Percentiles rank a stretch among this genome's conserved stretches.
Conservation (phyloP, 2,888 invertebrate genomes). For the Macrosiphum euphorbiae region DNA sequence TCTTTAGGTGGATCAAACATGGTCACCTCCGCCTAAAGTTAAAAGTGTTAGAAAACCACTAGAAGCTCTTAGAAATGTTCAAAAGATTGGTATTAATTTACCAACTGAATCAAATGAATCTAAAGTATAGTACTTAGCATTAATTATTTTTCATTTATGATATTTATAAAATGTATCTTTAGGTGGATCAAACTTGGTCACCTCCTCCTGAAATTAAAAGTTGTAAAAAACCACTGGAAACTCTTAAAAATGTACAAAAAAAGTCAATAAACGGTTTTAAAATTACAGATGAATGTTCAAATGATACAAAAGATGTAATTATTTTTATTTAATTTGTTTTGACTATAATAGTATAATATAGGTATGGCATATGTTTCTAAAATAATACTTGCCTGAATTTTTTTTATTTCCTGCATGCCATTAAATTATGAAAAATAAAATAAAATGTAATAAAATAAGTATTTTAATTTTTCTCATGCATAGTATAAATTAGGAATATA, state of each 20-base stretch:
- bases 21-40: constrained; percentile 23
- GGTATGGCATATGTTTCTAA: too few species aligned
- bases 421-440: too few species aligned
- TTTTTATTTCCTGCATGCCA: too few species aligned
- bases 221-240: neutral
- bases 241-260: neutral
- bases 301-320: constrained; percentile 5
- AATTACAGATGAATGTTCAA: neutral
- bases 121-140: constrained; percentile 11
- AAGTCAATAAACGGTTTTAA: neutral
- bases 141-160: neutral
- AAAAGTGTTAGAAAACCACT: too few species aligned
- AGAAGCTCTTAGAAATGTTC: too few species aligned
- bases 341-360: neutral
- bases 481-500: too few species aligned
- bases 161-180: neutral
- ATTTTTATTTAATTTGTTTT: constrained; percentile 4
- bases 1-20: constrained; percentile 54
- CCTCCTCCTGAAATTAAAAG: neutral
- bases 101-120: neutral
- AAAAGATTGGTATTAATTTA: neutral
- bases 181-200: constrained; percentile 45
- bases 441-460: too few species aligned
- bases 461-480: too few species aligned
- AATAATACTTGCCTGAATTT: too few species aligned